Evolutionary conservation across 1,140 invertebrate species (phyloP).

Genomic region (Zaprionus ornatus): DNA sequence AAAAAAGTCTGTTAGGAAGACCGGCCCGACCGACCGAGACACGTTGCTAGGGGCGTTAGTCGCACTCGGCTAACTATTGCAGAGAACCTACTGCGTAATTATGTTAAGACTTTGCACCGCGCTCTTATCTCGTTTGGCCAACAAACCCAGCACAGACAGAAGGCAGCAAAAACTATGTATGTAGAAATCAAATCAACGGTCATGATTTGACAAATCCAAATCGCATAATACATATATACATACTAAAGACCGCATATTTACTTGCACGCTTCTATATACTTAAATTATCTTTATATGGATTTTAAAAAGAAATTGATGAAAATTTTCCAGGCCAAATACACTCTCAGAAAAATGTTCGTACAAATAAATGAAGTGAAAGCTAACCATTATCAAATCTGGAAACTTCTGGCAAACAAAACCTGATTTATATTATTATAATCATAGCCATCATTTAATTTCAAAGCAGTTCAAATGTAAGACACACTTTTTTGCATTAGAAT

Average conservation of each 20-base stretch:
- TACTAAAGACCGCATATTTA: too few species aligned
- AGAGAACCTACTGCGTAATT: conserved; percentile 56
- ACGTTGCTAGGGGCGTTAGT: conserved; percentile 66
- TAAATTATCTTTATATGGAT: conserved; percentile 37
- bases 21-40: too few species aligned
- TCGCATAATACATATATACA: not conserved
- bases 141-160: conserved; percentile 25
- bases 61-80: conserved; percentile 14
- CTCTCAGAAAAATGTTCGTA: conserved; percentile 45
- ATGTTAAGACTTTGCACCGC: conserved; percentile 51
- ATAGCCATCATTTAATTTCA: too few species aligned
- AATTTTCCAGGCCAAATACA: conserved; percentile 53
- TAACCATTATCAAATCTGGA: not conserved
- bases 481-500: too few species aligned
- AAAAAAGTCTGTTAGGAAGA: conserved; percentile 8
- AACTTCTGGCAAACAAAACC: too few species aligned
- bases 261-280: not conserved
- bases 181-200: conserved; percentile 14
- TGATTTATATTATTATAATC: too few species aligned
- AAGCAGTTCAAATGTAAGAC: too few species aligned
- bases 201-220: conserved; percentile 5
- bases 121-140: conserved; percentile 50
- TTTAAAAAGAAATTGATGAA: conserved; percentile 34
- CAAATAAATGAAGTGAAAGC: not conserved
- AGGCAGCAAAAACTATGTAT: conserved; percentile 22